A percentile compares a stretch with the other conserved stretches of the same genome.
Evolutionary conservation across 2,888 invertebrate species (phyloP).

Genomic region (Drepanosiphum platanoidis): DNA sequence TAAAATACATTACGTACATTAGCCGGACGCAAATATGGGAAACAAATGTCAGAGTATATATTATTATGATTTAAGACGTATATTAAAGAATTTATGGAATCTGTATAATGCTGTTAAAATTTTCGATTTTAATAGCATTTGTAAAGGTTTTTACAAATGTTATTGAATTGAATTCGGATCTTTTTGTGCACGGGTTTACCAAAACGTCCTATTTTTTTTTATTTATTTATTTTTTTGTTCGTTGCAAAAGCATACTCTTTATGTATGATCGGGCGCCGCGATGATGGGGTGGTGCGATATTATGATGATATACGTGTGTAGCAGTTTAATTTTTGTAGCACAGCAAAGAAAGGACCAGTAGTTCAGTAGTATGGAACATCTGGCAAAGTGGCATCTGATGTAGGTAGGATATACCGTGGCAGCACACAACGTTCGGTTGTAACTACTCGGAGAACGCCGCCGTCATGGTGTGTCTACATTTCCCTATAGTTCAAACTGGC

Average conservation of each 20-base stretch:
- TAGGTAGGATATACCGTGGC: constrained; percentile 53
- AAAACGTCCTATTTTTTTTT: constrained; percentile 30
- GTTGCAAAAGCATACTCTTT: background rate
- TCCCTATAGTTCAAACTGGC: background rate
- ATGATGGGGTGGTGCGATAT: constrained; percentile 20
- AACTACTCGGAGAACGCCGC: constrained; percentile 41
- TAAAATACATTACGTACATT: too few relatives aligned
- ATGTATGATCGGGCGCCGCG: background rate
- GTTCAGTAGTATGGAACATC: constrained; percentile 50
- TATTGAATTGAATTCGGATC: background rate
- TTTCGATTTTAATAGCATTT: constrained; percentile 20
- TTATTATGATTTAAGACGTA: background rate
- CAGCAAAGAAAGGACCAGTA: constrained; percentile 51
- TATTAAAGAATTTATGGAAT: background rate
- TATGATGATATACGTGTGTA: constrained; percentile 35
- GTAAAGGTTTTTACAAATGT: background rate
- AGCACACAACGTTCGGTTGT: constrained; percentile 3
- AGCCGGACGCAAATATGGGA: too few relatives aligned
- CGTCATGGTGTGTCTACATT: constrained; percentile 51
- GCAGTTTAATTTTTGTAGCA: constrained; percentile 33
- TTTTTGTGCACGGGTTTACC: constrained; percentile 35
- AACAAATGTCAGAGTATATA: background rate
- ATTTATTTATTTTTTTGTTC: too few relatives aligned
- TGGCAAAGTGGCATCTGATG: constrained; percentile 59
- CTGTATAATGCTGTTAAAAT: background rate